Evolutionary conservation across 2,888 invertebrate genomes (phyloP).

Genomic region (Coleophora flavipennella): DNA sequence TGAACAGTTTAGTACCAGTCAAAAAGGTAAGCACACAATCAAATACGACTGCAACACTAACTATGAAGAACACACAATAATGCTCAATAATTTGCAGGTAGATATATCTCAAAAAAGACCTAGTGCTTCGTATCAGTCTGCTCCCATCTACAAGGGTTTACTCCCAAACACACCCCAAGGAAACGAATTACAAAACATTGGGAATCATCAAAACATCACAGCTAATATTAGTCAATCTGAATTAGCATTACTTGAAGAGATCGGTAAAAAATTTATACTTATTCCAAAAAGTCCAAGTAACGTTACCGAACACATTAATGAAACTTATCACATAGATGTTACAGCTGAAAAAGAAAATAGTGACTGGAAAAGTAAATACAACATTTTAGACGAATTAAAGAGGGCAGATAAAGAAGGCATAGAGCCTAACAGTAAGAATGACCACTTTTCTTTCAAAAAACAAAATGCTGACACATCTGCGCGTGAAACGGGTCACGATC

Average conservation of each 20-base stretch:
- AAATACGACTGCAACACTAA: no score
- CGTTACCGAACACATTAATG: not conserved
- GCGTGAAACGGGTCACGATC: no score
- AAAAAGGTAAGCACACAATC: constrained; percentile 3
- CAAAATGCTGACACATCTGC: no score
- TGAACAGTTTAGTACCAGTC: constrained; percentile 30
- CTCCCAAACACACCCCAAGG: no score
- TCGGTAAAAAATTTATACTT: constrained; percentile 55
- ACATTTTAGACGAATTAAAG: constrained; percentile 50
- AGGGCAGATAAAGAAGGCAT: constrained; percentile 31
- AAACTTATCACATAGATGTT: constrained; percentile 11
- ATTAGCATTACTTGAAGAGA: constrained; percentile 37
- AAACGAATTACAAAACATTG: no score
- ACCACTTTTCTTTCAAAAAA: no score
- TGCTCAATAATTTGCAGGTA: no score
- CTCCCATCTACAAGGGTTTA: no score
- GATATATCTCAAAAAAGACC: constrained; percentile 24
- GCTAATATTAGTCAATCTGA: constrained; percentile 14
- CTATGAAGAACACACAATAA: no score
- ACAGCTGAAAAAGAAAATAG: constrained; percentile 21
- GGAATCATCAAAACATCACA: no score
- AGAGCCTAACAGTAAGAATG: no score
- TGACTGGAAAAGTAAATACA: constrained; percentile 62
- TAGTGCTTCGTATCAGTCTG: constrained; percentile 7
- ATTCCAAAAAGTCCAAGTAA: constrained; percentile 36